Conservation (phyloP, 1,140 invertebrate species). For the Papilio aristodemus region DNA sequence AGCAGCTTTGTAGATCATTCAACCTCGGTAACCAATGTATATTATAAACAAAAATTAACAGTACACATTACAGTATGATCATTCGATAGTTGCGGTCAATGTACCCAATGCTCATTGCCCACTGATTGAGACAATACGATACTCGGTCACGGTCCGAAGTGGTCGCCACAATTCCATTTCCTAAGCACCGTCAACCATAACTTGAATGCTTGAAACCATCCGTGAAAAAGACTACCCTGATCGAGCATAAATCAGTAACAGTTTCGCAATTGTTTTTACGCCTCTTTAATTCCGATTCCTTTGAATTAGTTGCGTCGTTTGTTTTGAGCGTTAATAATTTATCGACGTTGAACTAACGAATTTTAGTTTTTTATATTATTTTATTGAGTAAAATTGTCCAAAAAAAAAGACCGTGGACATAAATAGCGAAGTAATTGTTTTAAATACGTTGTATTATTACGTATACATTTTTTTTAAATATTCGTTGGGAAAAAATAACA, state of each 20-base stretch:
- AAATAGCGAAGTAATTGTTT: too few relatives aligned
- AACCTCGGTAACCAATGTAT: neutral
- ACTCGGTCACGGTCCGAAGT: conserved; percentile 56
- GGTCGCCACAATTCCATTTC: conserved; percentile 57
- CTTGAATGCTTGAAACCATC: conserved; percentile 49
- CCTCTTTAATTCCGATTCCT: conserved; percentile 60
- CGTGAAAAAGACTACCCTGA: conserved; percentile 53
- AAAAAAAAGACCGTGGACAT: neutral
- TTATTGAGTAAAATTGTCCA: conserved; percentile 19
- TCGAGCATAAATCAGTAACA: conserved; percentile 57
- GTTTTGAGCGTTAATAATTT: conserved; percentile 26
- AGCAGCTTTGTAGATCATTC: neutral
- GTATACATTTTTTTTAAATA: too few relatives aligned
- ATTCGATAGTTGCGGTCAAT: conserved; percentile 68
- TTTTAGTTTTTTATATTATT: conserved; percentile 26
- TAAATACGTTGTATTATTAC: too few relatives aligned
- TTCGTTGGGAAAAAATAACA: neutral
- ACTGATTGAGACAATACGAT: conserved; percentile 72
- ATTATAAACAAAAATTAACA: conserved; percentile 10
- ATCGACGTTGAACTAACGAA: conserved; percentile 2
- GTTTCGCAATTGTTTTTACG: conserved; percentile 70
- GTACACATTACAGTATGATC: conserved; percentile 41
- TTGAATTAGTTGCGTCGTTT: conserved; percentile 23
- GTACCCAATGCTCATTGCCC: conserved; percentile 67
- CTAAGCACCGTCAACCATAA: conserved; percentile 53